Base-by-base conservation (phyloP, 2,797 vertebrate genomes). In the Acrocephalus scirpaceus region DNA sequence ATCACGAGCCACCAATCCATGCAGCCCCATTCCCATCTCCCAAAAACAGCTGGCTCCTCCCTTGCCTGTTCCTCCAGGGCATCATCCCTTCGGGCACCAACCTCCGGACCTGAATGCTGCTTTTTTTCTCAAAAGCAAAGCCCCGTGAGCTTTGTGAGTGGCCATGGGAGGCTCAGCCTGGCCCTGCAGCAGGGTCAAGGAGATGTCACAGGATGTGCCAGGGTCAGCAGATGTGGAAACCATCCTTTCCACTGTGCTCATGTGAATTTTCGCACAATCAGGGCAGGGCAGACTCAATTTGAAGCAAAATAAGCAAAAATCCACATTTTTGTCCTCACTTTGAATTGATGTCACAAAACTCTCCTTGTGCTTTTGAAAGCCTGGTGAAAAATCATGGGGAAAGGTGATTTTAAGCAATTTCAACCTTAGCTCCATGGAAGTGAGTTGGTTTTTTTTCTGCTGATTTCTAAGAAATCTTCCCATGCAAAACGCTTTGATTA, bases 241-340 rank as follows among this genome's bases (percentile, higher is more conserved):
- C 1, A 44, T 6, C 1, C 29, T 9, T 65, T 2, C 13, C 16
- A 3, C 15, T 0, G 5, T 27, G 30, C 26, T 72, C 16, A 0
- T 16, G 7, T 5, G 32, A 65, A 58, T 44, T 15, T n/a, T 9
- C 20, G 32, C 16, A 34, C 32, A 32, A 14, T 7, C 1, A 1
- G 18, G 30, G 10, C n/a, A 32, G 14, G 47, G 27, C 16, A 66
- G 47, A 20, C 19, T 47, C 5, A 15, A 4, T 19, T n/a, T 27
- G 65, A 84, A 34, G 40, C 11, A 69, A 77, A 93, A 92, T 4
- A 13, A 72, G 32, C 6, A 65, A 47, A 73, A 93, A 60, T 16
- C 21, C 69, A 27, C 17, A 3, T 2, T 72, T 89, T 51, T n/a
- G 11, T 10, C 7, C 34, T 79, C 50, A 4, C 22, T 93, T 75